Conservation (phyloP, 2,888 invertebrate species). For the Polyploca ridens region DNA sequence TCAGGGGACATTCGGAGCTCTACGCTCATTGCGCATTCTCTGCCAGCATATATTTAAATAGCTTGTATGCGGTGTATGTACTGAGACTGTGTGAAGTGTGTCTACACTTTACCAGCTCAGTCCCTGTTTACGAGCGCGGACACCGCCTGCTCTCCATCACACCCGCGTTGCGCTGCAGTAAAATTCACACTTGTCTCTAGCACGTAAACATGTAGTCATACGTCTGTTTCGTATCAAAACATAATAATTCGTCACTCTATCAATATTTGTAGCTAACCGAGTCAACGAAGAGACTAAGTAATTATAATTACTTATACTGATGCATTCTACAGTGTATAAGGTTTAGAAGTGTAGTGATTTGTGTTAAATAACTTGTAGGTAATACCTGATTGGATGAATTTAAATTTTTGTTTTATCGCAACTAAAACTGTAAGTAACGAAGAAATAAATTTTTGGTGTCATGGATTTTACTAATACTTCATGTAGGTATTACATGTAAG, state of each 20-base stretch:
- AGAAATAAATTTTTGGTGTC: constrained; percentile 28
- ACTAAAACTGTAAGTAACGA: constrained; percentile 25
- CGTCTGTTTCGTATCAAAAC: constrained; percentile 46
- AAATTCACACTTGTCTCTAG: constrained; percentile 55
- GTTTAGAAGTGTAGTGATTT: constrained; percentile 14
- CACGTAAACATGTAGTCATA: constrained; percentile 56
- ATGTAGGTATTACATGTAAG: constrained; percentile 1
- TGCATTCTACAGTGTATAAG: background rate
- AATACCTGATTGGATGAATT: background rate
- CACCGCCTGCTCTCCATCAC: constrained; percentile 56
- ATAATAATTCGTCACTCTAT: constrained; percentile 43
- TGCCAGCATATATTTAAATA: constrained; percentile 73
- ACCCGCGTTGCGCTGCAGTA: constrained; percentile 24
- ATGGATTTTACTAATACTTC: constrained; percentile 20
- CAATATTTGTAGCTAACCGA: constrained; percentile 61
- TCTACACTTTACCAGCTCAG: constrained; percentile 54
- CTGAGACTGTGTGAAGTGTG: constrained; percentile 21
- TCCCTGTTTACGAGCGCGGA: constrained; percentile 60
- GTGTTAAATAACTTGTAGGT: background rate
- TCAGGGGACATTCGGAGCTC: constrained; percentile 42
- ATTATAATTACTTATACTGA: constrained; percentile 27
- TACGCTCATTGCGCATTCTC: constrained; percentile 67
- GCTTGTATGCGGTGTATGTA: constrained; percentile 52
- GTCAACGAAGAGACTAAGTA: constrained; percentile 46
- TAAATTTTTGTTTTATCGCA: constrained; percentile 8